phyloP scores from a whole-genome alignment of 2,888 invertebrate species.

The Cotesia congregata region DNA sequence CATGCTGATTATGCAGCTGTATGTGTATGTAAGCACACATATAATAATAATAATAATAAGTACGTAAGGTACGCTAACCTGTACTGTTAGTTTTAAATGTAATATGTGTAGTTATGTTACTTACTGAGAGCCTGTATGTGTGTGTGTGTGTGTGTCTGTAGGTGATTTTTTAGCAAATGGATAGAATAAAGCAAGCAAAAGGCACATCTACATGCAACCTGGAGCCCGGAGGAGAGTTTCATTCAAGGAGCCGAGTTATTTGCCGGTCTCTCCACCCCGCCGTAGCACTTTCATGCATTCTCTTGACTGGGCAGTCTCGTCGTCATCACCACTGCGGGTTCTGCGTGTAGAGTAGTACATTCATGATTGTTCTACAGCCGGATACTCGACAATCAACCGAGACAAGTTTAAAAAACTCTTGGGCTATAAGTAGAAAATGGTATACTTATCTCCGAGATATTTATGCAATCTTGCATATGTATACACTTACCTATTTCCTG shows the following conservation, averaged over 20 bases:
- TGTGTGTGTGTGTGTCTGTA: neutral
- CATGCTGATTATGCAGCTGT: neutral
- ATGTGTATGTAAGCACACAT: neutral
- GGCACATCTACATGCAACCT: neutral
- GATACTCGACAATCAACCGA: constrained; percentile 5
- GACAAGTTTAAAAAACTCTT: constrained; percentile 3
- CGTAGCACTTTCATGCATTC: constrained; percentile 8
- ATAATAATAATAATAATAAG: too few species aligned
- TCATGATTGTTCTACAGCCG: constrained; percentile 21
- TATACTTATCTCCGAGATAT: constrained; percentile 16
- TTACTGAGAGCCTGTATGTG: neutral
- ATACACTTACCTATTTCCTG: constrained; percentile 15
- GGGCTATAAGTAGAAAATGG: constrained; percentile 14
- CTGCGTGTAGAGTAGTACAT: constrained; percentile 15
- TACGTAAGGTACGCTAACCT: neutral
- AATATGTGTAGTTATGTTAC: too few species aligned
- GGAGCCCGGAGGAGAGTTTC: constrained; percentile 41
- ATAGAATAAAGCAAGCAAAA: neutral
- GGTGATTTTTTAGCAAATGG: neutral
- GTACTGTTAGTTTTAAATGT: neutral
- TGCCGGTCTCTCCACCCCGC: constrained; percentile 1
- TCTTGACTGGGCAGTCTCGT: constrained; percentile 10
- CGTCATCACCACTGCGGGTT: neutral
- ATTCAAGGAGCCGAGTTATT: constrained; percentile 45
- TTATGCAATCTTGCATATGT: neutral